Base-by-base conservation (phyloP, 2,888 invertebrate genomes). In the Drosophila fungiperda region DNA sequence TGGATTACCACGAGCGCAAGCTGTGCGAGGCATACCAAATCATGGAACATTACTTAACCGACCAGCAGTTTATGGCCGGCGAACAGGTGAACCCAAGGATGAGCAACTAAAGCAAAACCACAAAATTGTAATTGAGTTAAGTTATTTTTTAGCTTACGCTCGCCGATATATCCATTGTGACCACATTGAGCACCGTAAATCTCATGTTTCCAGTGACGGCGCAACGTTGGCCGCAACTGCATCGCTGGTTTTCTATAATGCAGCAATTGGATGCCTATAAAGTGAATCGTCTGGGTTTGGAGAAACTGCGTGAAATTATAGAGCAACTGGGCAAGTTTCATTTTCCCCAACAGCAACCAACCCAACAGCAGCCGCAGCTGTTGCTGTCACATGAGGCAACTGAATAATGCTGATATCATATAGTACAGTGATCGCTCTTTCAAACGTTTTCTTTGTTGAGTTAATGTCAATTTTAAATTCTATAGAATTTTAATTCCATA, bases 101-200 rank as follows among this genome's bases (percentile, higher is more conserved):
- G 6, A n/a, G 50, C n/a, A 38, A 12, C 15, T 45, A 26, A 48
- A 45, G 20, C 4, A 33, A 75, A 76, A 69, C 53, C 59, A 20
- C 72, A 75, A 59, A 58, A 61, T 49, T 9, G 26, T 33, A 63
- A 50, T 40, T 38, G 7, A 9, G 5, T 55, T 58, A 64, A 11
- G 23, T 29, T 29, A 76, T 78, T 59, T 35, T 49, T 54, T 68
- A 93, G 93, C 70, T 92, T 71, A 92, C 93, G 57, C 91, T 94
- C 70, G 94, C 94, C 54, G 94, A 94, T 86, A 89, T 94, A 76
- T 93, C 93, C 49, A 90, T 93, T 62, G 90, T 93, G 70, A 91
- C 94, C 72, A 93, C 93, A 74, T 66, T 94, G 62, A 92, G 93
- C 63, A 93, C 92, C n/a, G 89, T 92, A 38, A 89, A 93, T 90